Evolutionary conservation across 2,113 vertebrate species (phyloP).

Genomic region (Columbina picui): DNA sequence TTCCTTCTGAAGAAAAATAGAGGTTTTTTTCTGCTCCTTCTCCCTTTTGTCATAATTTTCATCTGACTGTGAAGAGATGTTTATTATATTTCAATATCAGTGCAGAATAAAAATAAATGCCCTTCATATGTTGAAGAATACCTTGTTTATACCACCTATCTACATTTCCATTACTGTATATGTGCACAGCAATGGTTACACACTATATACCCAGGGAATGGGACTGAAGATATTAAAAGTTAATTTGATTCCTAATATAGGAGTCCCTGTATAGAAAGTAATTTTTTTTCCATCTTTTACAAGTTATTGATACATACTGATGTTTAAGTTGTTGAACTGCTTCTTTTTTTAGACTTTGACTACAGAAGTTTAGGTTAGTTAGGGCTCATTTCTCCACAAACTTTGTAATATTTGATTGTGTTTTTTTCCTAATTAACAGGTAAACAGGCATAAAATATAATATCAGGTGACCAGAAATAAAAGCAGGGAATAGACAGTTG

Average conservation of each 20-base stretch:
- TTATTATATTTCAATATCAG: slow-evolving; percentile 14
- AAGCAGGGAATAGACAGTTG: not conserved
- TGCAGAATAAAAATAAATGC: slow-evolving; percentile 39
- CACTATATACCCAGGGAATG: slow-evolving; percentile 9
- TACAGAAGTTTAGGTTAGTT: not conserved
- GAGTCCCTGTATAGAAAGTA: slow-evolving; percentile 4
- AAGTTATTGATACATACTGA: slow-evolving; percentile 11
- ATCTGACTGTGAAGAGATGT: not conserved
- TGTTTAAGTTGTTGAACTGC: not conserved
- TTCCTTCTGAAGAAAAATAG: not conserved
- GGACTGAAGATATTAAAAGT: slow-evolving; percentile 58
- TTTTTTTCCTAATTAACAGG: not conserved
- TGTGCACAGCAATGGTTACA: not conserved
- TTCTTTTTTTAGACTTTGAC: not conserved
- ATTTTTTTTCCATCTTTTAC: slow-evolving; percentile 10
- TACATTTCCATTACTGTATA: slow-evolving; percentile 40
- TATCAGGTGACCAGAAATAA: not conserved
- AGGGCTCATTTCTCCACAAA: not conserved
- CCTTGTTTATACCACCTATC: slow-evolving; percentile 22
- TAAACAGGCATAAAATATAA: not conserved
- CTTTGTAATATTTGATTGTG: not conserved
- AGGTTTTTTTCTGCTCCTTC: not conserved
- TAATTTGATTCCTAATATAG: slow-evolving; percentile 20
- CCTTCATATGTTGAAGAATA: slow-evolving; percentile 11
- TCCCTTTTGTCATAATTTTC: not conserved